Percentiles rank a stretch among this genome's conserved stretches.
phyloP scores from a whole-genome alignment of 1,140 invertebrate genomes.

The Tetraneura akinire region DNA sequence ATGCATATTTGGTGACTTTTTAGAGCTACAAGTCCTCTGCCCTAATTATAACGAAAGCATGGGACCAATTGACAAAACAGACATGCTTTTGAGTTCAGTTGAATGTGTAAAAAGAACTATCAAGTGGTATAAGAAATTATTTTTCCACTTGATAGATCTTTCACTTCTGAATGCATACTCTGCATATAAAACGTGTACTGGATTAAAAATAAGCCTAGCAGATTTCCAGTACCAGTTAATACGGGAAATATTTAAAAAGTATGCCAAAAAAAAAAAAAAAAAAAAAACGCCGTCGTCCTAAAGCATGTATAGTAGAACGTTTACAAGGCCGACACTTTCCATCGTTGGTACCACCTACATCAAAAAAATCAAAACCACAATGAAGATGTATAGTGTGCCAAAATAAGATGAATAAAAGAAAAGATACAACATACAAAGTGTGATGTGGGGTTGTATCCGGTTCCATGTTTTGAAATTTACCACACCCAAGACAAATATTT shows the following conservation, averaged over 20 bases:
- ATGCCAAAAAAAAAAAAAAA: neutral
- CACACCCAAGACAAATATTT: neutral
- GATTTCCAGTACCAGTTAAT: neutral
- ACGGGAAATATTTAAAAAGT: neutral
- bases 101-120: conserved; percentile 46
- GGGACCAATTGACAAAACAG: conserved; percentile 51
- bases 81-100: conserved; percentile 56
- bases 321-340: neutral
- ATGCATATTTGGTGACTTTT: no score
- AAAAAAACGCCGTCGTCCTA: neutral
- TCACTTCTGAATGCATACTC: neutral
- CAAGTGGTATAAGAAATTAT: no score
- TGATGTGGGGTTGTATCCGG: neutral
- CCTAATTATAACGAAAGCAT: neutral
- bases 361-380: neutral
- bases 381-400: neutral
- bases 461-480: neutral
- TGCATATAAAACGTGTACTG: conserved; percentile 4
- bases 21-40: no score
- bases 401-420: neutral
- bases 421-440: conserved; percentile 6
- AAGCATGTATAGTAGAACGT: neutral
- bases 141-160: conserved; percentile 35
- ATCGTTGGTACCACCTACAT: neutral
- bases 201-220: neutral